Evolutionary conservation across 2,113 vertebrate species (phyloP), one percentile per base, ranked within the genome.

Genomic region (Brachyistius frenatus): DNA sequence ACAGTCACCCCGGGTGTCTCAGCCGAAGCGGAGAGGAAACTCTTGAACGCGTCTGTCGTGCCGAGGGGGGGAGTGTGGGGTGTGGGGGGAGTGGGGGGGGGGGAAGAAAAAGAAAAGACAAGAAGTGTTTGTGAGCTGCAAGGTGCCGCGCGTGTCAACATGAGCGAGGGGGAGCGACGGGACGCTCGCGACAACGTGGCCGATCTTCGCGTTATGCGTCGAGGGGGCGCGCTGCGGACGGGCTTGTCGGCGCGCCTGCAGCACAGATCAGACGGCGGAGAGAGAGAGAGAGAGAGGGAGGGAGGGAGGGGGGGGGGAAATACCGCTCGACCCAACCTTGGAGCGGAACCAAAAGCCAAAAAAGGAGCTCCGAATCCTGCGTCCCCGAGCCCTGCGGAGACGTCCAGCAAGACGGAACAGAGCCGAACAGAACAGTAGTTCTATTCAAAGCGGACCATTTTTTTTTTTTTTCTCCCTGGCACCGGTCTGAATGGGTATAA

Each of bases 361-460:
- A 76, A 88, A 86, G 75, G 60, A 84, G 79, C 68, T 88, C 83
- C 91, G 93, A 82, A 91, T 75, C 78, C 73, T 86, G 85, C 65
- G 85, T 82, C 85, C 58, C 41, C 63, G 85, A 81, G 78, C 72
- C 41, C 47, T 84, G 76, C 62, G 66, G 81, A 83, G 89, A 71
- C 63, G 53, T 65, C 75, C 64, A 83, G 65, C 65, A 74, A 56
- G 57, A 75, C 78, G 88, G 85, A 92, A 64, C 64, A 68, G 74
- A 87, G 85, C 63, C 67, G 87, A 93, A 93, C 89, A 83, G 91
- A 94, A 94, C 92, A 94, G 89, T 88, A 85, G 74, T 66, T 80
- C 91, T 85, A 91, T 95, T 94, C 89, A 95, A 90, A 90, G 74
- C 73, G 78, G 89, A 83, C 89, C 81, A 80, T 90, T 92, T 93